Evolutionary conservation across 1,140 invertebrate genomes (phyloP).

Genomic region (Littorina saxatilis): DNA sequence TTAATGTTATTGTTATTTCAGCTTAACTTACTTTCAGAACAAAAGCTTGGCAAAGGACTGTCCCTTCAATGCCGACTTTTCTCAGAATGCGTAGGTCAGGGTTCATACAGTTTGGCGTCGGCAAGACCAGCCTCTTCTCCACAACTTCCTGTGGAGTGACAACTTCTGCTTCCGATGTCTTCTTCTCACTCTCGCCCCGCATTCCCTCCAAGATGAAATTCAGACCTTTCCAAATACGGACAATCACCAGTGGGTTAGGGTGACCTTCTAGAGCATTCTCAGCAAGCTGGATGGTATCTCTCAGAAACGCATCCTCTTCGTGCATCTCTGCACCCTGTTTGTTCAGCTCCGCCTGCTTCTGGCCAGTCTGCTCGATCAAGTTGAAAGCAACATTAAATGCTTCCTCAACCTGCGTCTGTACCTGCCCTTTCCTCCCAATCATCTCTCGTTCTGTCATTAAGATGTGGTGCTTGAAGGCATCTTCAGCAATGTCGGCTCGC

Average conservation of each 20-base stretch:
- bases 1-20: too few relatives aligned
- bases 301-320: constrained; percentile 14
- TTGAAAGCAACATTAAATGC: constrained; percentile 10
- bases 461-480: neutral
- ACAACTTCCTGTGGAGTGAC: constrained; percentile 5
- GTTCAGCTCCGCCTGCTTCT: constrained; percentile 20
- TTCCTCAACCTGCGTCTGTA: constrained; percentile 26
- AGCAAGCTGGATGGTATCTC: neutral
- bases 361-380: constrained; percentile 17
- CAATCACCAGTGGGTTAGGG: neutral
- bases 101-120: constrained; percentile 29
- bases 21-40: neutral
- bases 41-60: neutral
- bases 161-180: neutral
- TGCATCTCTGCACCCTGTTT: constrained; percentile 24
- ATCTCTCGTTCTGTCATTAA: constrained; percentile 6
- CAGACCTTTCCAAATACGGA: constrained; percentile 16
- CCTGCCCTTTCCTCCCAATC: neutral
- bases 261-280: neutral
- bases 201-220: neutral
- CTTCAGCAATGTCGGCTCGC: neutral
- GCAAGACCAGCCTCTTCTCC: constrained; percentile 31
- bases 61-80: constrained; percentile 25
- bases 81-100: constrained; percentile 26
- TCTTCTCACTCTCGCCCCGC: neutral